Percentiles rank a stretch among this genome's conserved stretches.
These are phyloP conservation scores for Nothocercus julius DNA, from an alignment of 2,113 vertebrate species.

Conservation along the genomic window DNA sequence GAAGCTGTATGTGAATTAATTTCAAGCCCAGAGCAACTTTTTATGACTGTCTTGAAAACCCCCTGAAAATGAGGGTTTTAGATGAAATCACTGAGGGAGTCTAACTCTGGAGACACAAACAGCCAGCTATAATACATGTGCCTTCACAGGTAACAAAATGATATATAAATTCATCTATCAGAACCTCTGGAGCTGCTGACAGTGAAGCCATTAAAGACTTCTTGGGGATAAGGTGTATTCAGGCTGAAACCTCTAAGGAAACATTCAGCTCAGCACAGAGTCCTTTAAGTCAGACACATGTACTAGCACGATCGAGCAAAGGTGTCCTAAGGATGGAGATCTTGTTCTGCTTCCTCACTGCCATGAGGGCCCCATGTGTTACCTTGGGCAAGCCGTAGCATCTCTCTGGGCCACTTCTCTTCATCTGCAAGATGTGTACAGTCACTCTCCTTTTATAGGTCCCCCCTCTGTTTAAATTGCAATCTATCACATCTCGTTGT, in stretches of 20 bases:
- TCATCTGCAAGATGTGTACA: neutral
- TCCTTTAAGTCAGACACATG: neutral
- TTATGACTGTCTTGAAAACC: neutral
- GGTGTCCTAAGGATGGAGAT: neutral
- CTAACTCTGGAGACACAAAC: neutral
- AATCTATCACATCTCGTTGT: neutral
- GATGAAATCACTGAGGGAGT: neutral
- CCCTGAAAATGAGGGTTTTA: constrained; percentile 4
- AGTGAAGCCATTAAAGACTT: constrained; percentile 8
- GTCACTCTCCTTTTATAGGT: neutral
- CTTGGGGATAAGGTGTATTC: neutral
- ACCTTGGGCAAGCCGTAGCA: neutral
- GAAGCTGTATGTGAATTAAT: neutral
- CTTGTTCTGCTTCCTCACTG: neutral
- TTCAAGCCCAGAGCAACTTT: neutral
- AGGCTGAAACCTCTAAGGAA: neutral
- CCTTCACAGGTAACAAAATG: neutral
- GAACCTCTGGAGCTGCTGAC: neutral
- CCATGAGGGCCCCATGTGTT: neutral
- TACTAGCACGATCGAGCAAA: neutral
- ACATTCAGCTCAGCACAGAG: neutral
- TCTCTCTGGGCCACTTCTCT: neutral
- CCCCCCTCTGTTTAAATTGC: neutral
- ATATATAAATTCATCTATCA: constrained; percentile 30
- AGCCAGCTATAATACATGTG: constrained; percentile 34